phyloP scores from a whole-genome alignment of 2,113 vertebrate species.

The Grammatotria lemairii region DNA sequence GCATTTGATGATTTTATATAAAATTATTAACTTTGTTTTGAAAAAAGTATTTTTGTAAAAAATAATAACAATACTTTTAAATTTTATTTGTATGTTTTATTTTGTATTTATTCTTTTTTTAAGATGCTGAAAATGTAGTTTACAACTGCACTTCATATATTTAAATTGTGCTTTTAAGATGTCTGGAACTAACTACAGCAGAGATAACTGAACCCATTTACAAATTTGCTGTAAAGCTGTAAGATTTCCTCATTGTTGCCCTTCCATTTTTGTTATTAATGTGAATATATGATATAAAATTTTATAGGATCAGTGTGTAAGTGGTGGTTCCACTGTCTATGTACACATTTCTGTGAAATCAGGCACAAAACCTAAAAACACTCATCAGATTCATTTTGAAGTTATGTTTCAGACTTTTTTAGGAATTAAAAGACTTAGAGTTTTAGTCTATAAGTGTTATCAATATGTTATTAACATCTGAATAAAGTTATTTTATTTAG shows the following conservation, averaged over 20 bases:
- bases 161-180: neutral
- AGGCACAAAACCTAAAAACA: neutral
- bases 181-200: neutral
- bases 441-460: neutral
- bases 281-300: neutral
- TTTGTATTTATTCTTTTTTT: neutral
- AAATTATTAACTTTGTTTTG: neutral
- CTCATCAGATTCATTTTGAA: neutral
- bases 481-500: neutral
- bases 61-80: neutral
- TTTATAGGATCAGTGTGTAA: neutral
- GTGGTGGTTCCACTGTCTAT: neutral
- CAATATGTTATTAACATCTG: neutral
- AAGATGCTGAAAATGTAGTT: neutral
- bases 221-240: neutral
- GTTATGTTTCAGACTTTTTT: neutral
- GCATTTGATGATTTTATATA: neutral
- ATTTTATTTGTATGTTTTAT: neutral
- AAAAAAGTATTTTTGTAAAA: neutral
- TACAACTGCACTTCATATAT: neutral
- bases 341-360: neutral
- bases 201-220: neutral
- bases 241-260: neutral
- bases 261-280: neutral
- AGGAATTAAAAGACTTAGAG: neutral